Conservation (phyloP, 2,797 vertebrate species). For the Melanotaenia pygmaea region DNA sequence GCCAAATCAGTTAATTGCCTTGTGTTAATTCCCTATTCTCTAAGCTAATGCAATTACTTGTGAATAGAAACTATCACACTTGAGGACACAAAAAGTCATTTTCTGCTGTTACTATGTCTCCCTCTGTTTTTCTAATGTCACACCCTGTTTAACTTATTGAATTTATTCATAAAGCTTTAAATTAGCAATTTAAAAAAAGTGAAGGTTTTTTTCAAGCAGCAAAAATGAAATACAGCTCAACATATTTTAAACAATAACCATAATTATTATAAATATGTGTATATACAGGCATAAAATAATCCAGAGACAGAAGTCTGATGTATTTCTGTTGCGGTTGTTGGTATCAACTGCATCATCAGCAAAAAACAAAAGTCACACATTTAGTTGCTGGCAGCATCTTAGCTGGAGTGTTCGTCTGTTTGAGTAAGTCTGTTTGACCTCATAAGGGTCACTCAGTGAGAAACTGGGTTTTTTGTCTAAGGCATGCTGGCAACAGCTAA, state of each 20-base stretch:
- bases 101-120: slow-evolving; percentile 20
- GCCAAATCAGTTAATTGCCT: slow-evolving; percentile 81
- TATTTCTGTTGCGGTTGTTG: slow-evolving; percentile 50
- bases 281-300: slow-evolving; percentile 52
- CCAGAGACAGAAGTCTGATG: slow-evolving; percentile 42
- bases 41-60: slow-evolving; percentile 79
- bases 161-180: slow-evolving; percentile 43
- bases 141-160: slow-evolving; percentile 43
- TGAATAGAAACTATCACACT: slow-evolving; percentile 77
- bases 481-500: slow-evolving; percentile 37
- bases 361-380: slow-evolving; percentile 53
- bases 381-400: slow-evolving; percentile 57
- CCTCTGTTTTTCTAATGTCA: slow-evolving; percentile 56
- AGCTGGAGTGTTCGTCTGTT: slow-evolving; percentile 47
- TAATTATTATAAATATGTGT: slow-evolving; percentile 19
- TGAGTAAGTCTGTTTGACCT: slow-evolving; percentile 54
- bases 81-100: slow-evolving; percentile 58
- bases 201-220: neutral
- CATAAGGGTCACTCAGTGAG: slow-evolving; percentile 47
- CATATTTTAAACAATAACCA: slow-evolving; percentile 15
- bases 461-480: slow-evolving; percentile 55
- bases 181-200: slow-evolving; percentile 15
- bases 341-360: slow-evolving; percentile 37
- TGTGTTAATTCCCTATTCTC: slow-evolving; percentile 76
- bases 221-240: slow-evolving; percentile 9